Conservation (phyloP, 92 coral and sea anemone genomes). For the Actinostola sp. region DNA sequence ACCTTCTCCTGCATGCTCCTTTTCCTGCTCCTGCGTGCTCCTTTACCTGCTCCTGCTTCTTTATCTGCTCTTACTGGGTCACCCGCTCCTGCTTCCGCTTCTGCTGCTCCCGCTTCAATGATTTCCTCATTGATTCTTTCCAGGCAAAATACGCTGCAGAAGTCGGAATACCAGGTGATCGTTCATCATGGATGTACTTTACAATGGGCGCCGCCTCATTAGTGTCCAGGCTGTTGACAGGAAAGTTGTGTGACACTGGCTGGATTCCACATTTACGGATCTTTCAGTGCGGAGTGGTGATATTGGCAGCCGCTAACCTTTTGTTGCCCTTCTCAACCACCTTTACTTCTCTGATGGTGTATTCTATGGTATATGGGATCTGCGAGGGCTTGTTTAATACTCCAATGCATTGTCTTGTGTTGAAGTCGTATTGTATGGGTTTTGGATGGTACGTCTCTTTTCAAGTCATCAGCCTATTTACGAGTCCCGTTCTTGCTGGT, state of each 20-base stretch:
- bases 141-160: slow-evolving; percentile 20
- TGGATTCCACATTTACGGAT: neutral
- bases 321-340: neutral
- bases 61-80: no score
- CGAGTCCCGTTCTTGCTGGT: no score
- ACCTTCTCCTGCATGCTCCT: no score
- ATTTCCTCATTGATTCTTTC: neutral
- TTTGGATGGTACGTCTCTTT: slow-evolving; percentile 9
- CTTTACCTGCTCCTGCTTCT: no score
- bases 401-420: neutral
- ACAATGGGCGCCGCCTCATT: neutral
- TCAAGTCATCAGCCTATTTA: no score
- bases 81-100: no score
- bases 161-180: neutral
- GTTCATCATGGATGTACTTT: slow-evolving; percentile 26
- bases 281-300: neutral
- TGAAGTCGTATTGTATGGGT: neutral
- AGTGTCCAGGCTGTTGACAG: slow-evolving; percentile 4
- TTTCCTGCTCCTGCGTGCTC: no score
- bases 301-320: neutral
- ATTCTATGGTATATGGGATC: slow-evolving; percentile 8
- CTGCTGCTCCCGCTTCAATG: no score
- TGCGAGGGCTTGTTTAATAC: slow-evolving; percentile 6
- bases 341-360: neutral
- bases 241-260: slow-evolving; percentile 14